Evolutionary conservation across 2,797 vertebrate genomes (phyloP), one percentile per base, ranked within the genome.

Genomic region (Zalophus californianus): DNA sequence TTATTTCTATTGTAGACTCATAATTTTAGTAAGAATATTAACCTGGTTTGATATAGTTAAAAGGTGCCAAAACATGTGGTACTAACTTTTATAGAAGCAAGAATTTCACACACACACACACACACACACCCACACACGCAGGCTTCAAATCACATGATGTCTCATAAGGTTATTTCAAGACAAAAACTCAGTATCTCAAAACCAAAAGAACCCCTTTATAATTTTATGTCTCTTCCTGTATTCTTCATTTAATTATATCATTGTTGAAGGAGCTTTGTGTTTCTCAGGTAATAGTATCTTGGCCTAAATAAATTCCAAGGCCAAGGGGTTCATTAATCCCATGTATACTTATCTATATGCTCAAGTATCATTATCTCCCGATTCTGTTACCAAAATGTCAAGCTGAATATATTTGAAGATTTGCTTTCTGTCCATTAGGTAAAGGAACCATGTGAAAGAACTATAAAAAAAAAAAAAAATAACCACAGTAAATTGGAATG

Each of bases 301-400:
- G 44, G 18, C 32, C 38, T 89, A 94, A 94, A 89, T 94, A 86
- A 94, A 96, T 92, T 56, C 1, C 64, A 54, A 90, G 18, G 38
- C 15, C 32, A 60, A 50, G 21, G 14, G 78, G 14, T 27, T 95
- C 38, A 79, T 85, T 96, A 94, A 94, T 82, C 68, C 52, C 64
- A 56, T 44, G 16, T 32, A 64, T 4, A 50, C 68, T 75, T 94
- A 84, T 35, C 56, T 70, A 94, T 79, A 80, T 86, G 32, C 58
- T 90, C 60, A 89, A 54, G 38, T 41, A 90, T 27, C 62, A 70
- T 66, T 52, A 64, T 32, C 38, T 83, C 38, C 54, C 92, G 44
- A 83, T 86, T 80, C 91, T 56, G 44, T 75, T 86, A 75, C 38
- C 90, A 35, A 94, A 97, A 96, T 96, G 64, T 88, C 92, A 96